Conservation (phyloP, 2,888 invertebrate genomes). For the Drosophila pseudotalamancana region DNA sequence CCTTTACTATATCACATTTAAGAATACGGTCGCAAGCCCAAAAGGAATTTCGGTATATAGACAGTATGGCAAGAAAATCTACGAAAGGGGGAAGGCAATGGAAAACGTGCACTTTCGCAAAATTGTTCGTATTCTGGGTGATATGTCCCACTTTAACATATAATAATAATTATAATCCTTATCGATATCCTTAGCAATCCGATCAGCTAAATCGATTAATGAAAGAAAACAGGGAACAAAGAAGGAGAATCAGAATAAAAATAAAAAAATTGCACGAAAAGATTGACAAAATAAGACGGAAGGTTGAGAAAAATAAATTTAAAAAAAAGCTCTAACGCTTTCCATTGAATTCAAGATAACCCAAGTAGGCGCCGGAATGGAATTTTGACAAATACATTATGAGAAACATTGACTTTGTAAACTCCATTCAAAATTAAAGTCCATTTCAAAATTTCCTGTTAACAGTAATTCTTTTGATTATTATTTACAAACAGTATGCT, state of each 20-base stretch:
- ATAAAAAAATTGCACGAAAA: neutral
- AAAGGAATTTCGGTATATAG: neutral
- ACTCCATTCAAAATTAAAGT: neutral
- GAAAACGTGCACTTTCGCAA: slow-evolving; percentile 56
- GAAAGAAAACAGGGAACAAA: neutral
- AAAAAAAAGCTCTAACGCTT: neutral
- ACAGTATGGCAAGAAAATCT: neutral
- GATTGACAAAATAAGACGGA: neutral
- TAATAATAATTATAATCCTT: no score
- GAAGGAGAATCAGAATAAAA: neutral
- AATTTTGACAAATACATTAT: neutral
- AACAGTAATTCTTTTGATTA: neutral
- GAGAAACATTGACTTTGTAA: neutral
- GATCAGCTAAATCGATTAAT: neutral
- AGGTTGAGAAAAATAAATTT: neutral
- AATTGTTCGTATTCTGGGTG: slow-evolving; percentile 33
- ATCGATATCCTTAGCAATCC: neutral
- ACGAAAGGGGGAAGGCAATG: slow-evolving; percentile 39
- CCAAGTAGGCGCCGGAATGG: neutral
- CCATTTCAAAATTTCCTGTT: neutral
- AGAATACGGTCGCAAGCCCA: neutral
- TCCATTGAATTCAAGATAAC: neutral
- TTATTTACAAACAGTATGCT: slow-evolving; percentile 5
- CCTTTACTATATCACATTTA: no score
- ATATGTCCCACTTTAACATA: neutral